These are phyloP conservation scores for Plebejus argus DNA, from an alignment of 2,888 invertebrate species.

Conservation along the genomic window DNA sequence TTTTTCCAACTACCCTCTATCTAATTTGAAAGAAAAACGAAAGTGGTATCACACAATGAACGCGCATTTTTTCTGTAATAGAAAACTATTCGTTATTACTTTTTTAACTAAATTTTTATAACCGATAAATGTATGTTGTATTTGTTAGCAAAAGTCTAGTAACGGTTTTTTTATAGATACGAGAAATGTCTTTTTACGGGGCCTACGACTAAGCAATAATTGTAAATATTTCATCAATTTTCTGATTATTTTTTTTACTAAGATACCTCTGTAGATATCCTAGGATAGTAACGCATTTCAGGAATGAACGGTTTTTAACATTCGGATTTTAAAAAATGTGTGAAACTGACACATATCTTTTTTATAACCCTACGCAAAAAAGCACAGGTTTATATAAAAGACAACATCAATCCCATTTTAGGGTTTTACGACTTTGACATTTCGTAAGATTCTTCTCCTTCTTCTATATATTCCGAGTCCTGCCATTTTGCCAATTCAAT, in stretches of 20 bases:
- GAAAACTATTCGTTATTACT: no score
- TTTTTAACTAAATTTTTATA: no score
- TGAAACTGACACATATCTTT: background rate
- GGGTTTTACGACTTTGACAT: background rate
- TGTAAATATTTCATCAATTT: constrained; percentile 52
- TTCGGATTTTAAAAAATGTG: background rate
- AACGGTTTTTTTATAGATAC: no score
- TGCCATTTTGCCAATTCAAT: constrained; percentile 5
- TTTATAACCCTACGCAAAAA: background rate
- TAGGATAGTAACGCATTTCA: constrained; percentile 6
- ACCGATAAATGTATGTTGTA: background rate
- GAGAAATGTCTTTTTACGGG: constrained; percentile 40
- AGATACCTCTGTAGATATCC: constrained; percentile 24
- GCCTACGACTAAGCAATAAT: constrained; percentile 58
- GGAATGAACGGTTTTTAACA: background rate
- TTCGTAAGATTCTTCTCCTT: background rate
- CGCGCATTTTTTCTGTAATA: no score
- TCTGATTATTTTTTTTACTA: constrained; percentile 22
- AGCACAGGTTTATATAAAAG: background rate
- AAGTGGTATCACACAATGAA: no score
- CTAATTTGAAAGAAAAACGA: background rate
- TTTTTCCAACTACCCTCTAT: constrained; percentile 11
- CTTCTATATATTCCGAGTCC: background rate
- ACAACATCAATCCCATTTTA: background rate
- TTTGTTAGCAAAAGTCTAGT: no score